These are phyloP conservation scores for Drosophila fuyamai DNA, from an alignment of 1,140 invertebrate genomes.

Conservation along the genomic window DNA sequence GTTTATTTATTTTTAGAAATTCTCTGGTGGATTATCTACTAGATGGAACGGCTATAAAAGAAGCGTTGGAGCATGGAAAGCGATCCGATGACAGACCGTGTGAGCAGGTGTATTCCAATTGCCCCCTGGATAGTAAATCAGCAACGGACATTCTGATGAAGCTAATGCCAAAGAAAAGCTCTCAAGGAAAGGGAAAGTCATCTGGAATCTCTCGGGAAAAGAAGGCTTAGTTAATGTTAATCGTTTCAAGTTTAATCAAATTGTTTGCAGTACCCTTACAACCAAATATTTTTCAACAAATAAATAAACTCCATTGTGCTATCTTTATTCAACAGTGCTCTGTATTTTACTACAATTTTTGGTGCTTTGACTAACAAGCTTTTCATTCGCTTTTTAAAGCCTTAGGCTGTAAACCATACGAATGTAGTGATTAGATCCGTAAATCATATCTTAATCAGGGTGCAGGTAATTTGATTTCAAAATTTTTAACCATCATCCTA, in stretches of 20 bases:
- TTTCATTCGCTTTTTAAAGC: not conserved
- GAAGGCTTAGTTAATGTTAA: slow-evolving; percentile 13
- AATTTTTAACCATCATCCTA: not conserved
- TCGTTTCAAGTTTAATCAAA: not conserved
- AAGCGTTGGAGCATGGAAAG: slow-evolving; percentile 89
- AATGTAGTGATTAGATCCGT: too few relatives aligned
- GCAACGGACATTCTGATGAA: slow-evolving; percentile 87
- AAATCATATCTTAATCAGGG: too few relatives aligned
- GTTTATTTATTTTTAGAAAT: slow-evolving; percentile 86
- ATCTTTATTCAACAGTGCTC: slow-evolving; percentile 28
- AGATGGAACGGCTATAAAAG: slow-evolving; percentile 91
- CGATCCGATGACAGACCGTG: slow-evolving; percentile 87
- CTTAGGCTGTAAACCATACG: not conserved
- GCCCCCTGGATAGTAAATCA: slow-evolving; percentile 88
- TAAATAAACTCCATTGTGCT: slow-evolving; percentile 37
- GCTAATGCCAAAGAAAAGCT: slow-evolving; percentile 85
- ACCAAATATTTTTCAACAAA: slow-evolving; percentile 36
- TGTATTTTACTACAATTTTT: not conserved
- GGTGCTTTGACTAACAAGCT: slow-evolving; percentile 1
- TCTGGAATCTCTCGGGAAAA: slow-evolving; percentile 18
- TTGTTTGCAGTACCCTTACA: slow-evolving; percentile 7
- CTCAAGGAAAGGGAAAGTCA: slow-evolving; percentile 35
- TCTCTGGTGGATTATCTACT: slow-evolving; percentile 89
- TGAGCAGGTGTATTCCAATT: slow-evolving; percentile 87
- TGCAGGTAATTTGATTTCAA: too few relatives aligned